Conservation (phyloP, 1,140 invertebrate genomes). For the Panulirus ornatus region DNA sequence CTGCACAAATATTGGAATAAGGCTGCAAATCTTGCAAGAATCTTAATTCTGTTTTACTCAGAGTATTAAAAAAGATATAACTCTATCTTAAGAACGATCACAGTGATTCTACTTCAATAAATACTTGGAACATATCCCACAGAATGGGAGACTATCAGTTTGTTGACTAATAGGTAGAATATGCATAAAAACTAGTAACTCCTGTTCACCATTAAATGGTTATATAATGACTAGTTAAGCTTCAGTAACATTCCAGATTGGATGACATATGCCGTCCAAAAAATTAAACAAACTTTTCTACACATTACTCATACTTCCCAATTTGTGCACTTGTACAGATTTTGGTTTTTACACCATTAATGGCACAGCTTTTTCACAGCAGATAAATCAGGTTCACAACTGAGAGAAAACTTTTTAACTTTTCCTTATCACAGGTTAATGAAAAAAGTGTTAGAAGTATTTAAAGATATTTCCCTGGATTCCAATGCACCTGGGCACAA, state of each 20-base stretch:
- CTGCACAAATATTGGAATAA: no score
- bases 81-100: no score
- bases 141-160: neutral
- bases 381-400: neutral
- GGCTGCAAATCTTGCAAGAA: no score
- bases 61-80: no score
- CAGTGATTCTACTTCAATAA: neutral
- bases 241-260: neutral
- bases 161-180: neutral
- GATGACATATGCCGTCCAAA: neutral
- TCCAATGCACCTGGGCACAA: neutral
- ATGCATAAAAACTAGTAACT: neutral
- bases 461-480: neutral
- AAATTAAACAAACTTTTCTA: neutral
- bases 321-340: conserved; percentile 16
- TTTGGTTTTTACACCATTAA: neutral
- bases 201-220: neutral
- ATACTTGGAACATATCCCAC: neutral
- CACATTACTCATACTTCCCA: neutral
- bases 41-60: no score
- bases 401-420: neutral
- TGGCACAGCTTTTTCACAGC: neutral
- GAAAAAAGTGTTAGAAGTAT: neutral
- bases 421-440: neutral
- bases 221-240: conserved; percentile 10